Base-by-base conservation (phyloP, 2,888 invertebrate genomes). In the Mycogona germanica region DNA sequence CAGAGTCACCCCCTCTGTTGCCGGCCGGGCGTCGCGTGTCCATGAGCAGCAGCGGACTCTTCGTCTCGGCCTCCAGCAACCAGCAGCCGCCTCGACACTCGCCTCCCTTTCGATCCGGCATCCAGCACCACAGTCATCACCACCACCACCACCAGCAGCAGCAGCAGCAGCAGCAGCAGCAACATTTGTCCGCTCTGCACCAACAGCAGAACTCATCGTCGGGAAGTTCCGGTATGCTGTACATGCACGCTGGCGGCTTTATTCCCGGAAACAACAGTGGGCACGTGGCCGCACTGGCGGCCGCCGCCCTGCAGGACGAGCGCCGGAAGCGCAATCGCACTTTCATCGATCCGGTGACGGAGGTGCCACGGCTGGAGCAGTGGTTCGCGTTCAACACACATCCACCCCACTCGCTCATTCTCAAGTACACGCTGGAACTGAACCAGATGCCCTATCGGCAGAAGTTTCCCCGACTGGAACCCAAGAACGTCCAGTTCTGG, bases 401-500 rank as follows among this genome's bases (percentile, higher is more conserved):
- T 73, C 98, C 98, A 37, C 92, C 95, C 63, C 96, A 97, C 73
- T 89, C 92, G 74, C 77, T 96, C 67, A 97, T 98, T 65, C 79
- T 97, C 62, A 93, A 96, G 70, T 98, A 95, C 70, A 97, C 97
- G 2, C 93, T 96, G 66, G 93, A 95, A 69, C 75, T 98, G 62
- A 98, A 98, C 71, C 80, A 86, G 59, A 93, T 95, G 83, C 89
- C 92, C 51, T 98, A 97, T 71, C 74, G 97, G 66, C 95, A 95
- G 73, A 96, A 97, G 72, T 98, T 97, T 71, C 98, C 97, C 1
- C 82, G 91, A n/a, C 76, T 98, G 59, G 97, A 97, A 70, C 92
- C 96, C 41, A 97, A 97, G 75, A 98, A 98, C 69, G 96, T 98
- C 61, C 97, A 98, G 72, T 93, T 98, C 70, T 98, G 98, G 98